phyloP scores from a whole-genome alignment of 2,888 invertebrate genomes.

The Chrysina gloriosa region DNA sequence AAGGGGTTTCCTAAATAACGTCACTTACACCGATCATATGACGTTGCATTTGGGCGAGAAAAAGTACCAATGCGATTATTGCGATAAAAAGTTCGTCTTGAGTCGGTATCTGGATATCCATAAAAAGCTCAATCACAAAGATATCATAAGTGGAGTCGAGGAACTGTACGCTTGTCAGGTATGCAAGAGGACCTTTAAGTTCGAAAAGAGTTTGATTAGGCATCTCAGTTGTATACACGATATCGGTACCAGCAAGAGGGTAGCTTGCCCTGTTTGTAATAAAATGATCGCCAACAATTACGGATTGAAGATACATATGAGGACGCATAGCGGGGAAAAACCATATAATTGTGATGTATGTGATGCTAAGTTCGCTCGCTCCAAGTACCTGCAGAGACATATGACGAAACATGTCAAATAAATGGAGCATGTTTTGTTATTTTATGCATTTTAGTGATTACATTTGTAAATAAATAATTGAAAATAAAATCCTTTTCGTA shows the following conservation, averaged over 20 bases:
- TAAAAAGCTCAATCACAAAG: constrained; percentile 56
- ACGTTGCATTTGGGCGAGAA: constrained; percentile 58
- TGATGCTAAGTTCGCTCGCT: constrained; percentile 14
- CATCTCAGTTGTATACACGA: constrained; percentile 58
- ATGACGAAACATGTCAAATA: constrained; percentile 23
- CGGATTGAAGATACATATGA: constrained; percentile 58
- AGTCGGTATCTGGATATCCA: constrained; percentile 55
- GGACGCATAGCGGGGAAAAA: constrained; percentile 56
- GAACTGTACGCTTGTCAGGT: constrained; percentile 54
- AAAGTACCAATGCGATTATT: constrained; percentile 57
- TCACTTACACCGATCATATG: constrained; percentile 55
- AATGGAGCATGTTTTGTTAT: not conserved
- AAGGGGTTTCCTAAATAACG: constrained; percentile 54
- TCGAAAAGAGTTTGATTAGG: constrained; percentile 57
- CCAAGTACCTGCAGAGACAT: constrained; percentile 37
- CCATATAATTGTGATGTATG: constrained; percentile 38
- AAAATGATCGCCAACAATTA: constrained; percentile 58
- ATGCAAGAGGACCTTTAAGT: constrained; percentile 56
- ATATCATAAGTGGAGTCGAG: constrained; percentile 55
- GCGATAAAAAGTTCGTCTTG: constrained; percentile 56
- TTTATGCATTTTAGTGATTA: too few relatives aligned
- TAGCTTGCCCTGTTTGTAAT: constrained; percentile 55
- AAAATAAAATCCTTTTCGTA: too few relatives aligned
- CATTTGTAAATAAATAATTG: too few relatives aligned
- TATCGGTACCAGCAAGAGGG: constrained; percentile 55